Base-by-base conservation (phyloP, 2,113 vertebrate genomes). In the Atractosteus spatula region DNA sequence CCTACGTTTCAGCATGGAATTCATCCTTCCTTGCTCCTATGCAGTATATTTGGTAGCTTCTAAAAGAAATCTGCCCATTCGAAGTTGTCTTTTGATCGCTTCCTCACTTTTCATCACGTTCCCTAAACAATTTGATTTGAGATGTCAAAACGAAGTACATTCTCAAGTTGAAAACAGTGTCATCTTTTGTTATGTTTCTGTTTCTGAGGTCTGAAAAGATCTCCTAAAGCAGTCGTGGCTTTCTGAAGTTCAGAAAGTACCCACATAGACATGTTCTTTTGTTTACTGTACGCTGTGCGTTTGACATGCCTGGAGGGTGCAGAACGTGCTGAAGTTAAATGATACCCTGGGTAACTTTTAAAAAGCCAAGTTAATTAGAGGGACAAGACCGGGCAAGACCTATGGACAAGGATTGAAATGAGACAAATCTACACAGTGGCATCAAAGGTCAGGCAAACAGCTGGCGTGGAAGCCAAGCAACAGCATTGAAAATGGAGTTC, bases 291-390 rank as follows among this genome's bases (percentile, higher is more conserved):
- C 14, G 41, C n/a, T 59, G 29, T 45, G 8, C 16, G 51, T 29
- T 71, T 65, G 43, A 71, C 47, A 71, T 59, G 55, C 74, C 64
- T 7, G 57, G 7, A n/a, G 13, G 56, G 4, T 41, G 13, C 51
- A 44, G 42, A 43, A 41, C 55, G 3, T 42, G 29, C 12, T 41
- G 10, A 6, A 56, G 65, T 61, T 76, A 47, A 70, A 55, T 59
- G 56, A 62, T 42, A 55, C 16, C 74, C 44, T 4, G 41, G 57
- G 55, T 57, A 68, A 62, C 2, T 29, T 43, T 42, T 12, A 41
- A 2, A 45, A 61, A 65, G 43, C 55, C 12, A 13, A 12, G 14
- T 61, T 71, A 76, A 76, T 76, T 68, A 68, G 64, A 3, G 16
- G 17, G 12, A 66, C 56, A 4, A 55, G 74, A 62, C 66, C 13